Percentiles rank a stretch among this genome's conserved stretches.
Evolutionary conservation across 1,140 invertebrate genomes (phyloP).

Genomic region (Potamilus streckersoni): DNA sequence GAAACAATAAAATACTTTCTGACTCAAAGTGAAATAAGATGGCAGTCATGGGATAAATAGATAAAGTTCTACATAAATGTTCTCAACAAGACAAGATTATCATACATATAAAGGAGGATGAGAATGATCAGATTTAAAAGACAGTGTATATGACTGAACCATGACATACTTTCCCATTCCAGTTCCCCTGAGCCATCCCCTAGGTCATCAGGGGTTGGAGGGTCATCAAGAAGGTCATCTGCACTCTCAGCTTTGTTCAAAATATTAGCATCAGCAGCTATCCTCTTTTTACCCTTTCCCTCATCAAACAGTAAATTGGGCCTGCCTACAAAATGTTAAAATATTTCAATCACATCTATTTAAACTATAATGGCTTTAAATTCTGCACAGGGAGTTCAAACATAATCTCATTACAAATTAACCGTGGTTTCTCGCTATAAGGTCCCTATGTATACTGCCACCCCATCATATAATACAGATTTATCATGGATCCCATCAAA

Average conservation of each 20-base stretch:
- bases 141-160: neutral
- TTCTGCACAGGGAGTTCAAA: neutral
- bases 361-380: neutral
- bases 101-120: neutral
- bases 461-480: too few relatives aligned
- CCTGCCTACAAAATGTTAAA: slow-evolving; percentile 2
- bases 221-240: slow-evolving; percentile 64
- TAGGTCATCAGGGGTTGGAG: slow-evolving; percentile 70
- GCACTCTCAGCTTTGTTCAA: slow-evolving; percentile 47
- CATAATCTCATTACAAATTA: too few relatives aligned
- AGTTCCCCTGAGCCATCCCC: slow-evolving; percentile 52
- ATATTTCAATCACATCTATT: neutral
- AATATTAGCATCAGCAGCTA: slow-evolving; percentile 59
- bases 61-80: too few relatives aligned
- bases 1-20: too few relatives aligned
- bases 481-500: too few relatives aligned
- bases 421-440: too few relatives aligned
- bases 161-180: slow-evolving; percentile 56
- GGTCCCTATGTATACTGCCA: too few relatives aligned
- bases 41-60: too few relatives aligned
- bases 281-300: slow-evolving; percentile 46
- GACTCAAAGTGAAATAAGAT: too few relatives aligned
- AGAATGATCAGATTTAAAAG: neutral
- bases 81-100: too few relatives aligned
- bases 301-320: slow-evolving; percentile 24